A percentile compares a stretch with the other conserved stretches of the same genome.
These are phyloP conservation scores for Ctenodactylus gundi DNA, from an alignment of 2,113 vertebrate species.

Conservation along the genomic window DNA sequence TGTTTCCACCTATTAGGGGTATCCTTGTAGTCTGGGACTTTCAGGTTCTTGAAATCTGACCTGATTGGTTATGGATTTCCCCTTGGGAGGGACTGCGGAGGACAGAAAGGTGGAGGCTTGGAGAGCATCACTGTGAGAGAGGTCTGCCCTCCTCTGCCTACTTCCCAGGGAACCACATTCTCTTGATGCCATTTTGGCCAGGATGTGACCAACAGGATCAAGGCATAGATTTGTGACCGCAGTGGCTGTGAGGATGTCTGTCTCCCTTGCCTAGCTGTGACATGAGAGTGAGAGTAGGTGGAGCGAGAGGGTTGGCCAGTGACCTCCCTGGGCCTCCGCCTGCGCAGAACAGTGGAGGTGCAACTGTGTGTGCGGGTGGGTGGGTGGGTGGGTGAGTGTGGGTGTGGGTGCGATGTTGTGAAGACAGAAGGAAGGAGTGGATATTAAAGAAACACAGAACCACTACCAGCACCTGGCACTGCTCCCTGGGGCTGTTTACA, in stretches of 20 bases:
- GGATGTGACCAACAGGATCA: neutral
- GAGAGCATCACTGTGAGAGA: too few species aligned
- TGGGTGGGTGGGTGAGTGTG: too few species aligned
- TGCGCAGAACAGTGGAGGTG: neutral
- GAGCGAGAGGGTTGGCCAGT: rapidly evolving
- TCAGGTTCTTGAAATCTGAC: neutral
- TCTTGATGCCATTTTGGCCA: neutral
- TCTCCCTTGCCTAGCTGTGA: neutral
- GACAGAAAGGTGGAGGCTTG: neutral
- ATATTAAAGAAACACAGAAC: rapidly evolving
- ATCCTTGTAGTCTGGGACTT: neutral
- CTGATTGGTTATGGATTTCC: neutral
- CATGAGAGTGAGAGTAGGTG: neutral
- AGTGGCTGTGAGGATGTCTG: neutral
- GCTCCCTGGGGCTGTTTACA: too few species aligned
- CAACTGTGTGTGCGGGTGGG: neutral
- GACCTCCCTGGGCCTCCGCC: neutral
- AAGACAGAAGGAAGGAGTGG: neutral
- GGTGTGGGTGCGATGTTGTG: too few species aligned
- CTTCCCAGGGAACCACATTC: neutral
- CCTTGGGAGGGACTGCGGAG: neutral
- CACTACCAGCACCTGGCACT: too few species aligned
- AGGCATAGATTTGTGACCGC: neutral
- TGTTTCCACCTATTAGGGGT: neutral
- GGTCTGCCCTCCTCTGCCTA: neutral